Evolutionary conservation across 2,113 vertebrate genomes (phyloP), one percentile per base, ranked within the genome.

Genomic region (Nothocercus nigrocapillus): DNA sequence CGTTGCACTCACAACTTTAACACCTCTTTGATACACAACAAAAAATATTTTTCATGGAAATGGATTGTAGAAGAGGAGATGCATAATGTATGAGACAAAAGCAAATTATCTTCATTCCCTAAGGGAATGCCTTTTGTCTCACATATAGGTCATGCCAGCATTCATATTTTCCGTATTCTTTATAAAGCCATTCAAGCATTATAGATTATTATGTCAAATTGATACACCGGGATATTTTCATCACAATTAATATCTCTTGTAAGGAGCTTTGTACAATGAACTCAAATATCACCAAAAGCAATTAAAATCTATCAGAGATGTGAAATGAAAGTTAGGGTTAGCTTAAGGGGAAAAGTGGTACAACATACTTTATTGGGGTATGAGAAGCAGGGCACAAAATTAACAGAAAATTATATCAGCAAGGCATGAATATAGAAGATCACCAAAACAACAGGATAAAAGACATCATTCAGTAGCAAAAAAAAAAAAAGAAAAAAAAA

Each of bases 171-270:
- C 77, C 72, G 59, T 87, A 90, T 90, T 86, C 76, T 94, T 95
- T 96, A 89, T 94, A 94, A 93, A 89, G 24, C 40, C 34, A 89
- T 89, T 94, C 79, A 93, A 94, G 88, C 88, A 90, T 89, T 95
- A 94, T 90, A 94, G 95, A 97, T 96, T 97, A 95, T 92, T 90
- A 86, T 94, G 93, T 96, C 93, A 97, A 94, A 88, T 84, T 58
- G 51, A 64, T 87, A 92, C 66, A 69, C 62, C 81, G 91, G 75
- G 82, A 81, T 82, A 93, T 91, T 91, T 96, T 95, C 36, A 93
- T 88, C 96, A 76, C 89, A 97, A 97, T 96, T 97, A 97, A 95
- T 95, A 91, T 58, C 82, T 59, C 53, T 85, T 73, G 70, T 94
- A 96, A 96, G 82, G 18, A 96, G 86, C 68, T 96, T 77, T 90